Evolutionary conservation across 2,797 vertebrate species (phyloP).

Genomic region (Trichosurus vulpecula): DNA sequence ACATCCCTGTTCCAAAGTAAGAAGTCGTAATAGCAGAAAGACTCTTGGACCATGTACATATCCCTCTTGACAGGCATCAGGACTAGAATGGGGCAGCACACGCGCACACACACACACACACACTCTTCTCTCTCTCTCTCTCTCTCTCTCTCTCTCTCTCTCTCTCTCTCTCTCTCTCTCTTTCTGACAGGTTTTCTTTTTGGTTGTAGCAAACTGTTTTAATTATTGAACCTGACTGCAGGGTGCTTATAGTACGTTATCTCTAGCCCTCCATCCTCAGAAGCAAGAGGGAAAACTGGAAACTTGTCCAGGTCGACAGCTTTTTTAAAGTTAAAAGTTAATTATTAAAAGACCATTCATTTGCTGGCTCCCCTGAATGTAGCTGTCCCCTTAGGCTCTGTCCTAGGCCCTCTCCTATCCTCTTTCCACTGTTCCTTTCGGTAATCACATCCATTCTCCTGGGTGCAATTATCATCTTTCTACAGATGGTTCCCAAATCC

Average conservation of each 20-base stretch:
- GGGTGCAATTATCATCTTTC: background rate
- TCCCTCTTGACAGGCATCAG: background rate
- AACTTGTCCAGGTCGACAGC: background rate
- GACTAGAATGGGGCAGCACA: background rate
- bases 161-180: too few species aligned
- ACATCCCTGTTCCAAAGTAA: background rate
- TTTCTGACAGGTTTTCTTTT: background rate
- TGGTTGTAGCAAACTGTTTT: background rate
- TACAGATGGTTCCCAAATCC: background rate
- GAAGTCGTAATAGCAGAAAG: background rate
- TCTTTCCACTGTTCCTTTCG: background rate
- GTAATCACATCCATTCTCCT: background rate
- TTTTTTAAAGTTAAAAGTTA: background rate
- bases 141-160: too few species aligned
- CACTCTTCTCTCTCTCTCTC: too few species aligned
- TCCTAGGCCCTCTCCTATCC: background rate
- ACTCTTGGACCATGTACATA: background rate
- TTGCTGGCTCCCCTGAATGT: background rate
- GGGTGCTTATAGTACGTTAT: background rate
- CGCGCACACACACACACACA: too few species aligned
- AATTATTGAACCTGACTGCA: background rate
- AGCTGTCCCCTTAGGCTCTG: background rate
- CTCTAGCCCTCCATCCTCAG: background rate
- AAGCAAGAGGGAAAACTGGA: background rate
- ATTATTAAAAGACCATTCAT: background rate